These are phyloP conservation scores for Chaenodraco wilsoni DNA, from an alignment of 2,797 vertebrate genomes.

Conservation along the genomic window DNA sequence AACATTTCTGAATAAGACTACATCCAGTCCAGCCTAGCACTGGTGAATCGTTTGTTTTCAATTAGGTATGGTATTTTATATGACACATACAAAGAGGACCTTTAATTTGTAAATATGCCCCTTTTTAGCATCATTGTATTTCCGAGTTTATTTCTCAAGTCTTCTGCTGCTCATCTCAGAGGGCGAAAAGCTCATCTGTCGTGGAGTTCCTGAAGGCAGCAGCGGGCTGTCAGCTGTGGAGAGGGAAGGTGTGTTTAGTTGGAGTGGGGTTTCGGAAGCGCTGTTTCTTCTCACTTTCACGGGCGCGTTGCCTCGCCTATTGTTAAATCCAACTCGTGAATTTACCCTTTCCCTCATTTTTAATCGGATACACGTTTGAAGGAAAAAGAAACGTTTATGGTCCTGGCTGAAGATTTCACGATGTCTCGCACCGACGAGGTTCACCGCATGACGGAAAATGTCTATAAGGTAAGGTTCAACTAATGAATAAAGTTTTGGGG, in stretches of 20 bases:
- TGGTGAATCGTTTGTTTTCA: neutral
- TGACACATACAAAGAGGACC: neutral
- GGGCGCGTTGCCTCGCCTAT: conserved; percentile 43
- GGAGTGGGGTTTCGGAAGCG: conserved; percentile 60
- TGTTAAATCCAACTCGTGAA: conserved; percentile 21
- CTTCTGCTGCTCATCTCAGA: no score
- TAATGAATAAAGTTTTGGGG: conserved; percentile 72
- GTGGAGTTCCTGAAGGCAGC: conserved; percentile 59
- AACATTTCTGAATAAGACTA: no score
- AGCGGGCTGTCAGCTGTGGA: conserved; percentile 65
- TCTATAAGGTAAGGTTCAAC: conserved; percentile 92
- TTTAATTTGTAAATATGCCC: neutral
- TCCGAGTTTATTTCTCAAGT: neutral
- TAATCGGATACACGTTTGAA: conserved; percentile 69
- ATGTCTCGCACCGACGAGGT: conserved; percentile 99
- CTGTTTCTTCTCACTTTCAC: conserved; percentile 40
- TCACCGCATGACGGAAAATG: conserved; percentile 95
- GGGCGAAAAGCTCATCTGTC: neutral
- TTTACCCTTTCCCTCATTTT: conserved; percentile 28
- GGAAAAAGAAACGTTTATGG: conserved; percentile 84
- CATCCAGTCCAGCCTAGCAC: accelerated
- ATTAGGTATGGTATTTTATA: neutral
- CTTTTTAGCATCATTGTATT: neutral
- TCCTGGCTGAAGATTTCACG: conserved; percentile 87
- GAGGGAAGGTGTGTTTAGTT: conserved; percentile 77